Percentiles rank a stretch among this genome's conserved stretches.
Conservation (phyloP, 2,113 vertebrate species). For the Alethe castanea region DNA sequence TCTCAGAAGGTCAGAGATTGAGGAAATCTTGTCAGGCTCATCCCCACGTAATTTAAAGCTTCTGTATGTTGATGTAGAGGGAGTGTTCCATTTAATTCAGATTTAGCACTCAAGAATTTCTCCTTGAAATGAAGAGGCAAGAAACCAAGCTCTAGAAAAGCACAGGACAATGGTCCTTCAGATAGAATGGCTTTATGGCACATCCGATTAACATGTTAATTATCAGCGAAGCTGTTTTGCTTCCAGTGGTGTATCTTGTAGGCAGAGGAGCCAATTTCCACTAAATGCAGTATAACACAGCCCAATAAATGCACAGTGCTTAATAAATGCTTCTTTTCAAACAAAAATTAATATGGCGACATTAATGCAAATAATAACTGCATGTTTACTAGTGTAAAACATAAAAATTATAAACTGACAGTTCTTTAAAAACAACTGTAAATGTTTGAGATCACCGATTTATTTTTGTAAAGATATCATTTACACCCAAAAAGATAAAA, state of each 20-base stretch:
- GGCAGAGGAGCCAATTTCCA: background rate
- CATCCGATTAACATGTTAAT: background rate
- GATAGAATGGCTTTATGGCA: background rate
- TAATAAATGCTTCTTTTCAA: background rate
- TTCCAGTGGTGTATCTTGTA: background rate
- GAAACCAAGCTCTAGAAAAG: background rate
- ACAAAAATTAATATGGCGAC: background rate
- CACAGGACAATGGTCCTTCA: background rate
- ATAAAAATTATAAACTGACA: background rate
- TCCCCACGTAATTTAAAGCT: background rate
- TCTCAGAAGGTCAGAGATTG: background rate
- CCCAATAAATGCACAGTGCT: background rate
- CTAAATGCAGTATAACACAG: background rate
- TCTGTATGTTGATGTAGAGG: background rate
- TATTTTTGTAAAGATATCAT: background rate
- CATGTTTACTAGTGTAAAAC: background rate
- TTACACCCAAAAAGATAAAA: background rate
- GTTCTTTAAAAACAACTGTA: background rate
- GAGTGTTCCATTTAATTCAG: background rate
- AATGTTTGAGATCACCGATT: background rate
- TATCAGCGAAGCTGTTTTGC: background rate
- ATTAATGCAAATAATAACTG: background rate
- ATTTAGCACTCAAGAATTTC: background rate
- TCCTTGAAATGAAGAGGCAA: background rate
- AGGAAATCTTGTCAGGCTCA: background rate